Percentiles rank a stretch among this genome's conserved stretches.
Evolutionary conservation across 2,888 invertebrate genomes (phyloP).

Genomic region (Tribolium freemani): DNA sequence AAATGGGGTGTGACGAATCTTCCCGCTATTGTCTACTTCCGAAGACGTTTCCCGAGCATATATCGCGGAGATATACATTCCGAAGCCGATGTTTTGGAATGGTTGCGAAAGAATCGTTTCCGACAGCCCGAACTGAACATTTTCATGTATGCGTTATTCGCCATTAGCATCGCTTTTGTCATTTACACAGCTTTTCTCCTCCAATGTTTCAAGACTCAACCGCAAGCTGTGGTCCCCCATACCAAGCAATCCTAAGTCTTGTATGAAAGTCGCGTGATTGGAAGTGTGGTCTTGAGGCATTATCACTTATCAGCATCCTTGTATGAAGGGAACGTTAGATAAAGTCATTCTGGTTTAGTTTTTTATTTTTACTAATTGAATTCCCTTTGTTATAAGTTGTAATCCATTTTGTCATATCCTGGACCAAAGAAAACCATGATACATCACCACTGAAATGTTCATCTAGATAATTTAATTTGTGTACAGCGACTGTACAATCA

Average conservation of each 20-base stretch:
- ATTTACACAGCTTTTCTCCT: constrained; percentile 92
- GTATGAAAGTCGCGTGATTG: constrained; percentile 17
- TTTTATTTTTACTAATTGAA: constrained; percentile 24
- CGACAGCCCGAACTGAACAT: constrained; percentile 93
- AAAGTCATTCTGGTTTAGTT: constrained; percentile 15
- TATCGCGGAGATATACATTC: constrained; percentile 89
- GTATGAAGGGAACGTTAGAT: constrained; percentile 27
- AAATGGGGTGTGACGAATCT: constrained; percentile 95
- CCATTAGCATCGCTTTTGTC: constrained; percentile 87
- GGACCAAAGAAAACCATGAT: constrained; percentile 45
- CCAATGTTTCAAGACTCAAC: constrained; percentile 87
- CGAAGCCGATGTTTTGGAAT: constrained; percentile 90
- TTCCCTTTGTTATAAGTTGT: constrained; percentile 29
- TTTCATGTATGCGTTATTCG: constrained; percentile 93
- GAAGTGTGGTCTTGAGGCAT: constrained; percentile 1
- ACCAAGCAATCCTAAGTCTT: constrained; percentile 71
- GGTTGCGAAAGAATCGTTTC: constrained; percentile 94
- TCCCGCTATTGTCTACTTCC: constrained; percentile 92
- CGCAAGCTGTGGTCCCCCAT: constrained; percentile 74
- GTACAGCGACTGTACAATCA: constrained; percentile 45
- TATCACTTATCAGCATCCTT: constrained; percentile 22
- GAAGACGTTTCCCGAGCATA: constrained; percentile 92
- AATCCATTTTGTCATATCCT: constrained; percentile 40
- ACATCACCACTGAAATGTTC: constrained; percentile 44
- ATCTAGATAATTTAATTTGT: constrained; percentile 43